Conservation (phyloP, 2,113 vertebrate genomes). For the Dasyprocta punctata region DNA sequence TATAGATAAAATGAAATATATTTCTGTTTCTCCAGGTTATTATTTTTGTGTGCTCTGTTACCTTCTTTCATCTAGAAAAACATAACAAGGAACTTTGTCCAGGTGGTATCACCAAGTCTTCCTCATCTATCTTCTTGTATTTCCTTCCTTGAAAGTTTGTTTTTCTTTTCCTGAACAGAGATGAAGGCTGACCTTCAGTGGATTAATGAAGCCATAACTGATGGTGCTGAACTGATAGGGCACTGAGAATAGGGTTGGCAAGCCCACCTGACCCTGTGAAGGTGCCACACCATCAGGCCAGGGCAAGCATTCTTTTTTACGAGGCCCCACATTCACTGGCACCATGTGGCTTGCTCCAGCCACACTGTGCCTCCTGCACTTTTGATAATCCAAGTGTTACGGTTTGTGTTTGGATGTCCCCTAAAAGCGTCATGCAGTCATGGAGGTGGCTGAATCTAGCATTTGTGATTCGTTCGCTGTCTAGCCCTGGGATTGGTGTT, state of each 20-base stretch:
- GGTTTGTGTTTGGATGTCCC: no score
- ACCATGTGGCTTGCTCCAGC: accelerated
- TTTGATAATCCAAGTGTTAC: accelerated
- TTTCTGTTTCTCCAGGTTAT: not conserved
- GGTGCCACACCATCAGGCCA: accelerated
- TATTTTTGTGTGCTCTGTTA: not conserved
- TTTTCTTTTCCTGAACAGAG: accelerated
- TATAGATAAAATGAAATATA: not conserved
- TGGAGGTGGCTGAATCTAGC: no score
- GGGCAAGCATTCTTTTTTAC: not conserved
- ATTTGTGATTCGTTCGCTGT: no score
- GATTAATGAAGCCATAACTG: not conserved
- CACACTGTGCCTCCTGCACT: not conserved
- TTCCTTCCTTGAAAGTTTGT: not conserved
- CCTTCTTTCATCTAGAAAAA: not conserved
- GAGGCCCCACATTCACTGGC: not conserved
- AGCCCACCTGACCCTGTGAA: not conserved
- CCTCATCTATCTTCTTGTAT: accelerated
- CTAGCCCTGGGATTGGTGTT: no score
- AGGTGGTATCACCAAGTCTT: no score
- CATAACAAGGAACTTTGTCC: not conserved
- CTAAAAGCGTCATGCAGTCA: no score
- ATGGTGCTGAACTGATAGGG: no score
- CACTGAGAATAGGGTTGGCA: not conserved
- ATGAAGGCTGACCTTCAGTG: not conserved